Evolutionary conservation across 1,140 invertebrate genomes (phyloP), one percentile per base, ranked within the genome.

Genomic region (Scaptomyza graminum): DNA sequence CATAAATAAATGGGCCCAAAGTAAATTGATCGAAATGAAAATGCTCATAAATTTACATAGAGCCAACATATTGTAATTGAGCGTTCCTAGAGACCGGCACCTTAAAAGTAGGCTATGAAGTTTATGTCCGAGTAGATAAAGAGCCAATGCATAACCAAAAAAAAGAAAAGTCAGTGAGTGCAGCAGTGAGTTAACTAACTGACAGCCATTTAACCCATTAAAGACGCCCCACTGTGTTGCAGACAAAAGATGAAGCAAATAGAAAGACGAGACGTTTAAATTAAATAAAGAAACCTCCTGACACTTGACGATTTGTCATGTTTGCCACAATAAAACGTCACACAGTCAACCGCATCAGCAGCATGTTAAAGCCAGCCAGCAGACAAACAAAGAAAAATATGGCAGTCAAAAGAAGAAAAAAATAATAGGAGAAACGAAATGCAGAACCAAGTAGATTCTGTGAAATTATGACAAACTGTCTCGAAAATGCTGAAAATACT

Each of bases 381-480:
- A 59, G 18, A 60, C 34, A 63, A 52, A 54, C 49, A 63, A 55
- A 61, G 39, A 51, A 52, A 76, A 57, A 67, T 57, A 52, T 61
- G 65, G 46, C 46, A 9, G 11, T 3, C 28, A 28, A 25, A 49
- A 16, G 51, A 57, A 52, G 11, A 59, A 52, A 34, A 34, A 22
- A 28, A 43, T 0, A 57, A 13, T 28, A 55, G 15, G 16, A 16
- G 13, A 55, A 41, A 54, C 25, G 54, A 50, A 64, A 72, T 47
- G 16, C 55, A 46, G 56, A 31, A 37, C 52, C 12, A 50, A 76
- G 78, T 66, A 73, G 63, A 87, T 87, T 72, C 84, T 74, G 76
- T 88, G 83, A 81, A 88, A 88, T 88, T 88, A 88, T 88, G 83
- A 88, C 83, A 87, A 88, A 88, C 83, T 88, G 83, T 88, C 83